Evolutionary conservation across 2,113 vertebrate genomes (phyloP).

Genomic region (Ifrita kowaldi): DNA sequence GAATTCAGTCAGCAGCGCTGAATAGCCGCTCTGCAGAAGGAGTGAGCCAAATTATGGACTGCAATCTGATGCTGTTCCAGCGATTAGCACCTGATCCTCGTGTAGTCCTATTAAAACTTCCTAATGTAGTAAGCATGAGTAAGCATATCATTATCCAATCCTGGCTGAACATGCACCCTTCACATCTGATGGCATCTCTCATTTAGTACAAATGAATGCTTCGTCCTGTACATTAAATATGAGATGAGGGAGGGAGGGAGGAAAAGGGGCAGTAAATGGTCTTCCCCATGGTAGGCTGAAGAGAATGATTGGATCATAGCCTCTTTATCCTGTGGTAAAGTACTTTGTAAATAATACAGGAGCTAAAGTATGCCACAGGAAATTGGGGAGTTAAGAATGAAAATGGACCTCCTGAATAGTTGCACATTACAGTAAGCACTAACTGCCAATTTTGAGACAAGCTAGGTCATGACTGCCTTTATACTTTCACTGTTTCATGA

Average conservation of each 20-base stretch:
- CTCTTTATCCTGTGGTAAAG: background rate
- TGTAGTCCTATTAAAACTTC: constrained; percentile 17
- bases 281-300: background rate
- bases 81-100: constrained; percentile 25
- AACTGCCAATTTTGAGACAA: background rate
- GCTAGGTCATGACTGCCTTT: background rate
- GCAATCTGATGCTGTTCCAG: constrained; percentile 10
- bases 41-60: background rate
- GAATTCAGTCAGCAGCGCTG: background rate
- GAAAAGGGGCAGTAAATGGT: background rate
- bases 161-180: background rate
- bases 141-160: constrained; percentile 47
- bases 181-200: constrained; percentile 41
- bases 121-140: constrained; percentile 40
- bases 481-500: background rate
- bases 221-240: background rate
- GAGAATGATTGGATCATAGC: background rate
- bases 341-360: background rate
- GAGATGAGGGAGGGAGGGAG: background rate
- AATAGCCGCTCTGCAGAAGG: background rate
- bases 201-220: background rate
- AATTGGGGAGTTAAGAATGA: background rate
- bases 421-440: background rate
- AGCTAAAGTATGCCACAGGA: background rate
- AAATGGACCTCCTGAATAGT: background rate